Conservation (phyloP, 2,113 vertebrate genomes). For the Planiliza haematocheilus region DNA sequence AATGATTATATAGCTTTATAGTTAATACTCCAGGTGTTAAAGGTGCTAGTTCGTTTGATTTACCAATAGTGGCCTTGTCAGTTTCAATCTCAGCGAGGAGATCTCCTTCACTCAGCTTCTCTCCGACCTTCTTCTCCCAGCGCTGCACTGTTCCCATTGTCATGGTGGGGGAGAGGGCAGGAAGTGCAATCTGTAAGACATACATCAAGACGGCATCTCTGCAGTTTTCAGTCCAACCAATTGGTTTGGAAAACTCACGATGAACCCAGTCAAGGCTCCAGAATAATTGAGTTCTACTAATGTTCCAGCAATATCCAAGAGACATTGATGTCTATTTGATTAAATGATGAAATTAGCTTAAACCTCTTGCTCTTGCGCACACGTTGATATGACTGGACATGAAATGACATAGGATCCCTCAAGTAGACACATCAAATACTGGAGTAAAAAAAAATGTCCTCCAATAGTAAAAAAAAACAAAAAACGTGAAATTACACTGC, state of each 20-base stretch:
- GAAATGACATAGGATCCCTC: not conserved
- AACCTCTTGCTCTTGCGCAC: not conserved
- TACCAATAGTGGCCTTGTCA: slow-evolving; percentile 98
- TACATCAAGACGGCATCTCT: not conserved
- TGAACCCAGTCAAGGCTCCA: too few relatives aligned
- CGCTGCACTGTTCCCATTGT: slow-evolving; percentile 98
- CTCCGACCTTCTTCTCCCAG: slow-evolving; percentile 99
- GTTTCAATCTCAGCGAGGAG: slow-evolving; percentile 98
- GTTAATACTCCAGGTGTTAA: not conserved
- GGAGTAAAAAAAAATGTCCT: too few relatives aligned
- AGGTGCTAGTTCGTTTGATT: slow-evolving; percentile 38
- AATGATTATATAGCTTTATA: too few relatives aligned
- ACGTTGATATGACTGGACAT: too few relatives aligned
- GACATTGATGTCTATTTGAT: not conserved
- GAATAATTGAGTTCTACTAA: too few relatives aligned
- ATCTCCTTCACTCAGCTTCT: slow-evolving; percentile 96
- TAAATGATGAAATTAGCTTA: not conserved
- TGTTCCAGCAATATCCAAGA: too few relatives aligned
- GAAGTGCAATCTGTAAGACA: slow-evolving; percentile 87
- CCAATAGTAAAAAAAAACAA: not conserved
- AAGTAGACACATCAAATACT: not conserved
- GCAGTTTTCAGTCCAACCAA: not conserved
- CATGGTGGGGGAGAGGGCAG: slow-evolving; percentile 98
- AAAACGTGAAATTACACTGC: not conserved
- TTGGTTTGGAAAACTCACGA: too few relatives aligned